Conservation (phyloP, 2,888 invertebrate species). For the Heliconius sara region DNA sequence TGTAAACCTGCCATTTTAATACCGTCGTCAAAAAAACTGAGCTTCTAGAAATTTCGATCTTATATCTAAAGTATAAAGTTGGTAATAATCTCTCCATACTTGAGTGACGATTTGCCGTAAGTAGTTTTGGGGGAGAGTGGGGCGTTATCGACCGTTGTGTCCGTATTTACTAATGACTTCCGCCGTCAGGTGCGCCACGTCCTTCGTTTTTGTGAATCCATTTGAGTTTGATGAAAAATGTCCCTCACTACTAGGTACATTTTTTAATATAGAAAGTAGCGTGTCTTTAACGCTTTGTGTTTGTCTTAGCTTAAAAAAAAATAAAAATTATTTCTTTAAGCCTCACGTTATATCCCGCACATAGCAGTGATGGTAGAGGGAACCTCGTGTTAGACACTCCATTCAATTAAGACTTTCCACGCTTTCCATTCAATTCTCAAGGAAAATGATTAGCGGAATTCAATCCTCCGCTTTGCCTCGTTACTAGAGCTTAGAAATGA, state of each 20-base stretch:
- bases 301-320: not conserved
- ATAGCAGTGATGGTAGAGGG: not conserved
- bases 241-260: constrained; percentile 31
- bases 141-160: constrained; percentile 76
- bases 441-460: not conserved
- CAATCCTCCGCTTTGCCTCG: not conserved
- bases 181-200: constrained; percentile 78
- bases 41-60: constrained; percentile 43
- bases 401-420: not conserved
- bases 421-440: not conserved
- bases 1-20: constrained; percentile 55
- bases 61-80: constrained; percentile 35
- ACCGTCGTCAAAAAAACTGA: constrained; percentile 45
- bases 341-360: no score
- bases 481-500: not conserved
- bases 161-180: constrained; percentile 84
- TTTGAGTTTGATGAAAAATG: constrained; percentile 48
- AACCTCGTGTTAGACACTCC: not conserved
- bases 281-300: constrained; percentile 20
- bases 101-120: constrained; percentile 52
- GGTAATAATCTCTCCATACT: constrained; percentile 11
- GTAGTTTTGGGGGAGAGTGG: constrained; percentile 75
- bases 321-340: not conserved
- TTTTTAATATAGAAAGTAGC: constrained; percentile 32
- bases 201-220: constrained; percentile 61